Conservation (phyloP, 2,797 vertebrate species). For the Menidia menidia region DNA sequence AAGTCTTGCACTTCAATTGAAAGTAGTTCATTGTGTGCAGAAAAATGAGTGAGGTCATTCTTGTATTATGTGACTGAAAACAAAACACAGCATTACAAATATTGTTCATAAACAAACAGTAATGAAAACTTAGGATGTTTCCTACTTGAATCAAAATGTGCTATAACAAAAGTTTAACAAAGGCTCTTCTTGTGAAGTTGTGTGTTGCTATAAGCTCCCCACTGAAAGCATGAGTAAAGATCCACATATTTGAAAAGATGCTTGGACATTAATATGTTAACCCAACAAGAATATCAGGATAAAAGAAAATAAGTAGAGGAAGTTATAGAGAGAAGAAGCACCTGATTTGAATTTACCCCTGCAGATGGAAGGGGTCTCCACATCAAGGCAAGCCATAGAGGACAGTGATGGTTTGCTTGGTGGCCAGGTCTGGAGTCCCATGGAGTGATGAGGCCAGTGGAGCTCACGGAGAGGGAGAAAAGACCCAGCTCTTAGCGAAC, state of each 20-base stretch:
- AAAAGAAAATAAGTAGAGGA: neutral
- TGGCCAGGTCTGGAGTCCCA: slow-evolving; percentile 82
- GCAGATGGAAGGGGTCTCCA: slow-evolving; percentile 82
- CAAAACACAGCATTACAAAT: slow-evolving; percentile 10
- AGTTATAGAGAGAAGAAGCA: slow-evolving; percentile 32
- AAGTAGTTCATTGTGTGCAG: slow-evolving; percentile 13
- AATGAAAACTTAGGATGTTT: neutral
- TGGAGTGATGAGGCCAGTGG: slow-evolving; percentile 70
- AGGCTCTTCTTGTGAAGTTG: neutral
- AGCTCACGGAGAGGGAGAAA: slow-evolving; percentile 62
- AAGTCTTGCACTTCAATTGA: slow-evolving; percentile 15
- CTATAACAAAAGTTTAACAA: slow-evolving; percentile 51
- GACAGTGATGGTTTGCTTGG: slow-evolving; percentile 66
- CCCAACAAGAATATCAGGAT: slow-evolving; percentile 1
- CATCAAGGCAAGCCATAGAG: slow-evolving; percentile 83
- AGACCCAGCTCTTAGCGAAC: slow-evolving; percentile 55
- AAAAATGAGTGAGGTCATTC: slow-evolving; percentile 33
- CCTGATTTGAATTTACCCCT: slow-evolving; percentile 72
- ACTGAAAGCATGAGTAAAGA: slow-evolving; percentile 16
- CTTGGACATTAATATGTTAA: neutral
- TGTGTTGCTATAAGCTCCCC: slow-evolving; percentile 23
- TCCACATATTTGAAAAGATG: slow-evolving; percentile 1
- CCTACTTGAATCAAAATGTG: slow-evolving; percentile 7
- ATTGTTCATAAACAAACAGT: slow-evolving; percentile 24
- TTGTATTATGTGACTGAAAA: slow-evolving; percentile 23